Percentiles rank a stretch among this genome's conserved stretches.
Evolutionary conservation across 2,888 invertebrate genomes (phyloP).

Genomic region (Eupithecia dodoneata): DNA sequence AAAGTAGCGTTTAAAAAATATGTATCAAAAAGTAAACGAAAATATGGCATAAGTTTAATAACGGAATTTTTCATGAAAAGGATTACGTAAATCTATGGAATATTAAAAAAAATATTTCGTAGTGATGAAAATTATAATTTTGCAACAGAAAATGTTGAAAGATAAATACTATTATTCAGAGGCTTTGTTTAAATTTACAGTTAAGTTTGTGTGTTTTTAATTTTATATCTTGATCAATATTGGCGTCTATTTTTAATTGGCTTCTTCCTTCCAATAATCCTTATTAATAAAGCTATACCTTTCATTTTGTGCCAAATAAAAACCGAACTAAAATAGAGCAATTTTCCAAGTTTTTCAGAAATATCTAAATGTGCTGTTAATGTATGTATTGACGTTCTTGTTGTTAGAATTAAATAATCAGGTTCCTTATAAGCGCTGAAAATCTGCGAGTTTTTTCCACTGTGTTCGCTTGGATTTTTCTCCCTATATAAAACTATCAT

Average conservation of each 20-base stretch:
- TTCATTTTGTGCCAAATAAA: conserved; percentile 22
- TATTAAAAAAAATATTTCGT: neutral
- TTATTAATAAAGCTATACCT: neutral
- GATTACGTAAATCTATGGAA: neutral
- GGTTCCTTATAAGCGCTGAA: neutral
- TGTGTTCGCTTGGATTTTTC: neutral
- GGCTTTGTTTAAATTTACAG: conserved; percentile 9
- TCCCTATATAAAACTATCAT: neutral
- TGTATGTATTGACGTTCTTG: conserved; percentile 12
- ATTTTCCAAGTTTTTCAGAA: conserved; percentile 7
- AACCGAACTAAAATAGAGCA: neutral
- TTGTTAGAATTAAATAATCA: conserved; percentile 2
- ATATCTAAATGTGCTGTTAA: conserved; percentile 5
- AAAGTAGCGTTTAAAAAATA: neutral
- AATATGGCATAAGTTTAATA: neutral
- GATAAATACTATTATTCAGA: conserved; percentile 9
- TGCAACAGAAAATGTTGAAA: conserved; percentile 2
- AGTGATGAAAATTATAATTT: neutral
- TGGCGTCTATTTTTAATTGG: conserved; percentile 12
- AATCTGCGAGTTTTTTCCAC: neutral
- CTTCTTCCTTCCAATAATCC: conserved; percentile 6
- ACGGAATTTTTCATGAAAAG: neutral
- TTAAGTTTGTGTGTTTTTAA: neutral
- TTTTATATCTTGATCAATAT: conserved; percentile 5
- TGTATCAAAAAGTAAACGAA: neutral